Base-by-base conservation (phyloP, 2,797 vertebrate genomes). In the Enteromius treurensis region DNA sequence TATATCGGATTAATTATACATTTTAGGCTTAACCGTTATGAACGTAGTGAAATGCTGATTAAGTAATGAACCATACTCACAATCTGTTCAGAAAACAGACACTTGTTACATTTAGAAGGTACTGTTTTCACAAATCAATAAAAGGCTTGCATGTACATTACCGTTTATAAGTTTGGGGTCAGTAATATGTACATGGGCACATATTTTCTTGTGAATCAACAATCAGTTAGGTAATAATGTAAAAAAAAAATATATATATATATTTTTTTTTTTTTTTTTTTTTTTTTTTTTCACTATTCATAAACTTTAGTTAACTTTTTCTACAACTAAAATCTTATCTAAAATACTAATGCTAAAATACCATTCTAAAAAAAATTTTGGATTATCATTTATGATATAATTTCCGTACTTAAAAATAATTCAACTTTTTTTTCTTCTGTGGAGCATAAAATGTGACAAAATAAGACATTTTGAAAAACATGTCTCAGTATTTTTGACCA, bases 331-430 rank as follows among this genome's bases (percentile, higher is more conserved):
- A 1, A 26, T 26, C 26, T 1, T 26, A 26, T 26, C 26, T 26
- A 26, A 26, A 37, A 37, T 37, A 37, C 37, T 5, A 37, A 37
- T 37, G 37, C 37, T 37, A 37, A 37, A 37, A 42, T 42, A 42
- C 40, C 40, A 42, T 42, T 10, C 8, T 42, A 42, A 42, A 42
- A 37, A 29, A 49, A 32, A 29, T 17, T 32, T 49, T 10, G 19
- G 10, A 73, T 73, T 32, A 70, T 17, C 3, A 42, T 70, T 70
- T 45, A n/a, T 70, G 68, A 73, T 73, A 15, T 49, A 49, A 15
- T 49, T 11, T 10, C 23, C 17, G 55, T 58, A 13, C 55, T 58
- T 58, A 29, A 69, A 15, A 3, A 26, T 26, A 47, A 47, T 70
- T 70, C 1, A 73, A 5, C 26, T 32, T 47, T 26, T 26, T 19